These are phyloP conservation scores for Rugalucina vietnamica DNA, from an alignment of 2,888 invertebrate species.

Conservation along the genomic window DNA sequence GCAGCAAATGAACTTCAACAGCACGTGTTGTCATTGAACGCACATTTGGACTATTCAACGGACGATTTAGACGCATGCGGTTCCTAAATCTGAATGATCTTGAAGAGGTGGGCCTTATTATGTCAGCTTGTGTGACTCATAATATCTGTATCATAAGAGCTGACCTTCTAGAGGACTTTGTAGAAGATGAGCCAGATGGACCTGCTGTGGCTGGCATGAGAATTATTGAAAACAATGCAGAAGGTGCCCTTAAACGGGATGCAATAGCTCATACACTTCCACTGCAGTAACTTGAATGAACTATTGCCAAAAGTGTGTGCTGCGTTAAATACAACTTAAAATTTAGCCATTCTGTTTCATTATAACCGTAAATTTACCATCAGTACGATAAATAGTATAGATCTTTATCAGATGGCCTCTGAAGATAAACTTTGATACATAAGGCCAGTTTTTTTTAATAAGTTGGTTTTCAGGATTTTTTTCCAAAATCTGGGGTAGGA, in stretches of 20 bases:
- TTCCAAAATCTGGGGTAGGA: too few relatives aligned
- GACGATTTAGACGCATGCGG: conserved; percentile 21
- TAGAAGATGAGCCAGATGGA: neutral
- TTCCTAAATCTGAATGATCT: neutral
- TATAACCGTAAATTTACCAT: too few relatives aligned
- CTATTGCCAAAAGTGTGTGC: too few relatives aligned
- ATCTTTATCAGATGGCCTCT: too few relatives aligned
- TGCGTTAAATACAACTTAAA: too few relatives aligned
- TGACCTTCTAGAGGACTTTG: neutral
- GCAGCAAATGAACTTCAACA: conserved; percentile 32
- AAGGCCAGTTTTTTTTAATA: too few relatives aligned
- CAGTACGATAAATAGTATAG: too few relatives aligned
- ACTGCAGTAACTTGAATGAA: neutral
- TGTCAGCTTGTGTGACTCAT: neutral
- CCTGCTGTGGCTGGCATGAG: neutral
- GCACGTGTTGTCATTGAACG: conserved; percentile 31
- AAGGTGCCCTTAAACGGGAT: neutral
- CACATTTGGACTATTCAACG: conserved; percentile 39
- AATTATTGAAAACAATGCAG: neutral
- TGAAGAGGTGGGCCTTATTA: neutral
- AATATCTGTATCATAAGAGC: neutral
- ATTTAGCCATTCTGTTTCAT: too few relatives aligned
- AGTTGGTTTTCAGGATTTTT: too few relatives aligned
- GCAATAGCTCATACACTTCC: conserved; percentile 2
- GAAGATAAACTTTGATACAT: too few relatives aligned